Conservation (phyloP, 37 sponge, comb jelly and placozoan genomes). For the Hexactinellida sp. region DNA sequence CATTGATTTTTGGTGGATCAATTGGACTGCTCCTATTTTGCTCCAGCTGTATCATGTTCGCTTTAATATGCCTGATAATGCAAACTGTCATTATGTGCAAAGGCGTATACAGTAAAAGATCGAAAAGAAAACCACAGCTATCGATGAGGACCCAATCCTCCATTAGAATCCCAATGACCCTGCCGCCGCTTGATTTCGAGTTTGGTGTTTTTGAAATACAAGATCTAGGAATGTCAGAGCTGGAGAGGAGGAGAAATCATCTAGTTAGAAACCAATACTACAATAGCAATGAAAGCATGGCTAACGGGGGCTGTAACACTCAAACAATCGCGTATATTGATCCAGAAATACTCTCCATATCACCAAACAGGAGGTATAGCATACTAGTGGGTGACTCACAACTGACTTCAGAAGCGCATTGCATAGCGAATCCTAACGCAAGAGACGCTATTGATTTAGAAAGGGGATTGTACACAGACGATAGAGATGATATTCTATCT, state of each 20-base stretch:
- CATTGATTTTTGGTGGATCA: not conserved
- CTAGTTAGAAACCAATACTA: not conserved
- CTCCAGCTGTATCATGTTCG: not conserved
- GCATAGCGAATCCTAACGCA: not conserved
- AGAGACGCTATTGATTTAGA: not conserved
- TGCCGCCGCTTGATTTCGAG: not conserved
- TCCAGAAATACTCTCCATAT: not conserved
- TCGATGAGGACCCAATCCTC: not conserved
- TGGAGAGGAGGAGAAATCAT: not conserved
- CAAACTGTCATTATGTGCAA: not conserved
- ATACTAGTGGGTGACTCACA: not conserved
- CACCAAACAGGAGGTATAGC: not conserved
- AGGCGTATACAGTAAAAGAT: not conserved
- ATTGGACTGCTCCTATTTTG: not conserved
- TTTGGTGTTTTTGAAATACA: not conserved
- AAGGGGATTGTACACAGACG: not conserved
- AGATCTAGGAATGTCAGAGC: not conserved
- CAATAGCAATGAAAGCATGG: not conserved
- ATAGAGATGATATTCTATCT: not conserved
- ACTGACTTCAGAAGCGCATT: not conserved
- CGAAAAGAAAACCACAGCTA: not conserved
- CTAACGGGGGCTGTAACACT: not conserved
- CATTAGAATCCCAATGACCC: not conserved
- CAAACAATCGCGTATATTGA: not conserved
- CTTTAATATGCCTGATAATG: not conserved